Percentiles rank a stretch among this genome's conserved stretches.
phyloP scores from a whole-genome alignment of 2,797 vertebrate species.

The Sebastes matsubarae region DNA sequence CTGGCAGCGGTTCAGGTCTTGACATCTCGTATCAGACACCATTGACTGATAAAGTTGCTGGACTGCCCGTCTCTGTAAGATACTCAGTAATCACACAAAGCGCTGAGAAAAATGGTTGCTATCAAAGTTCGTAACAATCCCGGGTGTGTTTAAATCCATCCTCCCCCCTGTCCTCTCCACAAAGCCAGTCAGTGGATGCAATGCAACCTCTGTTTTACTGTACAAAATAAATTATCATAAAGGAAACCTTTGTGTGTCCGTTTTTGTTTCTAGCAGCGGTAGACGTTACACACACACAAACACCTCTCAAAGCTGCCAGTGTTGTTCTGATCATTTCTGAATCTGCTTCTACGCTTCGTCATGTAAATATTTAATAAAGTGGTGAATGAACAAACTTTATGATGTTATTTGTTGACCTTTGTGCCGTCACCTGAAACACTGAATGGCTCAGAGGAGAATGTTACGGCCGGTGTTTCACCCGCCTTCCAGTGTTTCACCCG shows the following conservation, averaged over 20 bases:
- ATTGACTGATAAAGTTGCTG: neutral
- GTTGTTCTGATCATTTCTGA: neutral
- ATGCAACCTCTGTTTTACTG: constrained; percentile 75
- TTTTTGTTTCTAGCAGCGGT: neutral
- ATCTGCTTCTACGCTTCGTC: constrained; percentile 35
- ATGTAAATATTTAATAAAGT: constrained; percentile 69
- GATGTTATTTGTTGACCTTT: neutral
- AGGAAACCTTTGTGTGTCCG: constrained; percentile 24
- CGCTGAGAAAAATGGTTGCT: constrained; percentile 44
- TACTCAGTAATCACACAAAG: constrained; percentile 25
- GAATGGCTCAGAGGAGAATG: too few relatives aligned
- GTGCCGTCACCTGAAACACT: too few relatives aligned
- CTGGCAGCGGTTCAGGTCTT: constrained; percentile 11
- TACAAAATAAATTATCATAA: constrained; percentile 83
- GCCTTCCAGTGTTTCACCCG: too few relatives aligned
- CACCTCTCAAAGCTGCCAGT: constrained; percentile 14
- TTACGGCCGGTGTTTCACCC: too few relatives aligned
- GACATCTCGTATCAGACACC: constrained; percentile 1
- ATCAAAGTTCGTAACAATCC: constrained; percentile 15
- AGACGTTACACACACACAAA: neutral
- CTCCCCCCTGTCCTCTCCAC: neutral
- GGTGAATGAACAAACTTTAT: neutral
- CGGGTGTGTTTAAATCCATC: constrained; percentile 31
- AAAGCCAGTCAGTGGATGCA: constrained; percentile 14
- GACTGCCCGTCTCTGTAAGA: constrained; percentile 65